Evolutionary conservation across 2,888 invertebrate species (phyloP), one percentile per base, ranked within the genome.

Genomic region (Acanthoscelides obtectus): DNA sequence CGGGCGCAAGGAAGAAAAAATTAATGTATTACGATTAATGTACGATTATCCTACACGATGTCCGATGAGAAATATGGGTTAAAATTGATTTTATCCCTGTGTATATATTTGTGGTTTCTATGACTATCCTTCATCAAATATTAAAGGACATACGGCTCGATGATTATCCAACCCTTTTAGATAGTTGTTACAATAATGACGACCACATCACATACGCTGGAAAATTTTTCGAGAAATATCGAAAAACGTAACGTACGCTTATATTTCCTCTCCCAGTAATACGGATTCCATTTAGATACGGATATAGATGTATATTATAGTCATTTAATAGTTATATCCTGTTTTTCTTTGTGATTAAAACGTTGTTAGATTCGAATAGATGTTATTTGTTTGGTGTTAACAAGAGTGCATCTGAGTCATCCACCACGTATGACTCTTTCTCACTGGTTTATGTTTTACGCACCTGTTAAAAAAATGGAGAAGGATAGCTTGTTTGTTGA

Each of bases 1-100:
- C 21, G 65, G 70, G 20, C 66, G 27, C 22, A 65, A 65, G 66
- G n/a, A n/a, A 70, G 1, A 27, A 27, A 25, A 70, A 70, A 25
- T 66, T 66, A 21, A 70, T 8, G 65, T 66, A 63, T 66, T 21
- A 45, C 45, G 45, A 45, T 45, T 22, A 69, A 71, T 67, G 22
- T 4, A 12, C 69, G 68, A 71, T 72, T 69, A 74, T 72, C 69
- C 66, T 68, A 71, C 63, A 64, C 22, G 6, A 27, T 22, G 19
- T 22, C 45, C 73, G 73, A 76, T 66, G 70, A 64, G 72, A 75
- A 76, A 80, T 77, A 76, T 79, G 74, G 79, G 79, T 77, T 79
- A 77, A 81, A 83, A 85, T 84, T 83, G 84, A 84, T 84, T 84
- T 84, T 82, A 79, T 80, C 70, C 70, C 74, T 80, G 78, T 84